Evolutionary conservation across 2,888 invertebrate species (phyloP).

Genomic region (Cryptus armator): DNA sequence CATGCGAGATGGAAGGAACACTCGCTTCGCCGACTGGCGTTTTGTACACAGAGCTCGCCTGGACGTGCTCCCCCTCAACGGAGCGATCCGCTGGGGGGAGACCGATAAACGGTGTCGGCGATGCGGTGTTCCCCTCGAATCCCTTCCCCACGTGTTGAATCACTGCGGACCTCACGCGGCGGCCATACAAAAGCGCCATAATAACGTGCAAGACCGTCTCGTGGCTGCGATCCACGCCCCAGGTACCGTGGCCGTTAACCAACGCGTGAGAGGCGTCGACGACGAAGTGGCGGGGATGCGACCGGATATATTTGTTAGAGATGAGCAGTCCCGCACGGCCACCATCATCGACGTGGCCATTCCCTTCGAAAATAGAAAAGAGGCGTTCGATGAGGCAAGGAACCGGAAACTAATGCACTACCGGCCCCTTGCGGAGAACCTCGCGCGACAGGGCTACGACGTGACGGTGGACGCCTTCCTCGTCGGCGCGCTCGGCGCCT

Average conservation of each 20-base stretch:
- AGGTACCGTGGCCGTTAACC: slow-evolving; percentile 65
- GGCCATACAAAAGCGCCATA: slow-evolving; percentile 74
- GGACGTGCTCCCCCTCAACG: background rate
- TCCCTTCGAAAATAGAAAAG: too few relatives aligned
- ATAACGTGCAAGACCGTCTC: slow-evolving; percentile 71
- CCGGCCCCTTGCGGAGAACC: background rate
- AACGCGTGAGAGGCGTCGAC: slow-evolving; percentile 46
- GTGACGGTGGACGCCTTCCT: background rate
- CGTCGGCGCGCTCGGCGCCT: background rate
- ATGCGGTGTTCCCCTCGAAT: slow-evolving; percentile 75
- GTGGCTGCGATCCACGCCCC: slow-evolving; percentile 62
- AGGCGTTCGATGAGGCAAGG: too few relatives aligned
- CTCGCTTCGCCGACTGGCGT: slow-evolving; percentile 82
- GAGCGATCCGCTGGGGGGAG: background rate
- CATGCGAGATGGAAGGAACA: slow-evolving; percentile 71
- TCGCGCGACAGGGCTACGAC: slow-evolving; percentile 9
- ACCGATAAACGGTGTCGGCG: slow-evolving; percentile 74
- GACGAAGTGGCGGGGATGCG: slow-evolving; percentile 55
- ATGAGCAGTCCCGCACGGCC: slow-evolving; percentile 64
- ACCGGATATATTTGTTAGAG: slow-evolving; percentile 70
- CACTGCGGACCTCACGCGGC: slow-evolving; percentile 62
- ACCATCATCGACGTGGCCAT: too few relatives aligned
- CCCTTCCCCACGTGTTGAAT: slow-evolving; percentile 78
- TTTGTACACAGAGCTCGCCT: slow-evolving; percentile 79
- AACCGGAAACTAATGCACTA: too few relatives aligned